These are phyloP conservation scores for Colistium nudipinnis DNA, from an alignment of 2,113 vertebrate species.

Conservation along the genomic window DNA sequence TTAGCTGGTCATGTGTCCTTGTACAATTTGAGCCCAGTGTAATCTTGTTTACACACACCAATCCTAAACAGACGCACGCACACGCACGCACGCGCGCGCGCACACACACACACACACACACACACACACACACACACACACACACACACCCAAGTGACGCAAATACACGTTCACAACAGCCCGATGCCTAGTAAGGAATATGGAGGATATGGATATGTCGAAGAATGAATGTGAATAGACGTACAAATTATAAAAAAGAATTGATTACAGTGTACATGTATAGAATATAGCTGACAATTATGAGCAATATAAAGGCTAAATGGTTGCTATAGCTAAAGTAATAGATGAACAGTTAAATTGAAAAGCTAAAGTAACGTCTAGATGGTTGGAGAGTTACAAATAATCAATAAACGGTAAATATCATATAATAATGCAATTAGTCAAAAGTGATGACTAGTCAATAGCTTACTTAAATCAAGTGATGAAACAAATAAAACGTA, in stretches of 20 bases:
- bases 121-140: not conserved
- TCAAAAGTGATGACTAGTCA: too few relatives aligned
- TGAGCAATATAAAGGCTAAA: not conserved
- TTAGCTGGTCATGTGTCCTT: conserved; percentile 44
- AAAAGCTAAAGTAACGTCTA: too few relatives aligned
- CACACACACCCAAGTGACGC: not conserved
- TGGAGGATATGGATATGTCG: not conserved
- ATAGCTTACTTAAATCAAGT: too few relatives aligned
- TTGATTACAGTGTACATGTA: too few relatives aligned
- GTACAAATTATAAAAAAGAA: too few relatives aligned
- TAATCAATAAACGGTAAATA: too few relatives aligned
- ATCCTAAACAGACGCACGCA: not conserved
- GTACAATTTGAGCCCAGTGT: conserved; percentile 22
- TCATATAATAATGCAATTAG: too few relatives aligned
- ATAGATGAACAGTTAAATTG: not conserved
- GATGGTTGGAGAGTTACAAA: too few relatives aligned
- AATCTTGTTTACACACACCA: conserved; percentile 22
- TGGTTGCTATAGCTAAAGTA: not conserved
- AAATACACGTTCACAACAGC: not conserved
- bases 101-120: not conserved
- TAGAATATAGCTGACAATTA: too few relatives aligned
- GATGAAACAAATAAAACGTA: too few relatives aligned
- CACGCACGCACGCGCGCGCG: not conserved
- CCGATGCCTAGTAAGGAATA: not conserved
- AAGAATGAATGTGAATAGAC: not conserved